These are phyloP conservation scores for Corvus cornix DNA, from an alignment of 2,113 vertebrate genomes.

Conservation along the genomic window DNA sequence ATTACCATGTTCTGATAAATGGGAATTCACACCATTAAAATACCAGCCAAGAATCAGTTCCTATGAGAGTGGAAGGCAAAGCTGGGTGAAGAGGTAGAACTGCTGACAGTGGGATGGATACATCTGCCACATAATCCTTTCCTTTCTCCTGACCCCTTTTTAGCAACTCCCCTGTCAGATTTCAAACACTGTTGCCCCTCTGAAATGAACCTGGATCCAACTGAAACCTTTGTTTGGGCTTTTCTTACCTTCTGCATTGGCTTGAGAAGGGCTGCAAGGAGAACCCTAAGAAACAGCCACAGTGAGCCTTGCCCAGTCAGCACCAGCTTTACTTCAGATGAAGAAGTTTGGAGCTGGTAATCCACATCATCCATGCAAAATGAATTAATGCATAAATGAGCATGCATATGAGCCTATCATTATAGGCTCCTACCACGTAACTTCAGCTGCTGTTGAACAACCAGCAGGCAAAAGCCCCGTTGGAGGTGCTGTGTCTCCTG, in stretches of 20 bases:
- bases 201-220: not conserved
- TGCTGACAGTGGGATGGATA: not conserved
- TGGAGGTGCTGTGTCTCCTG: not conserved
- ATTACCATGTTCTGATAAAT: not conserved
- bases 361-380: not conserved
- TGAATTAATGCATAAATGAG: not conserved
- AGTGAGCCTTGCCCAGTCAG: not conserved
- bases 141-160: not conserved
- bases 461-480: conserved; percentile 1
- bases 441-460: not conserved
- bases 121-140: not conserved
- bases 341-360: not conserved
- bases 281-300: not conserved
- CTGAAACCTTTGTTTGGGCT: not conserved
- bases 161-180: not conserved
- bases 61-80: not conserved
- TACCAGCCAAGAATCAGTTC: not conserved
- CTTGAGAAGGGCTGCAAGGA: not conserved
- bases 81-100: not conserved
- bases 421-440: not conserved
- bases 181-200: not conserved
- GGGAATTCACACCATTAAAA: not conserved
- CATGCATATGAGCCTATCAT: not conserved
- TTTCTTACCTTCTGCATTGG: not conserved
- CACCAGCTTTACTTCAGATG: not conserved